Percentiles rank a stretch among this genome's conserved stretches.
Evolutionary conservation across 2,113 vertebrate genomes (phyloP).

Genomic region (Damaliscus lunatus): DNA sequence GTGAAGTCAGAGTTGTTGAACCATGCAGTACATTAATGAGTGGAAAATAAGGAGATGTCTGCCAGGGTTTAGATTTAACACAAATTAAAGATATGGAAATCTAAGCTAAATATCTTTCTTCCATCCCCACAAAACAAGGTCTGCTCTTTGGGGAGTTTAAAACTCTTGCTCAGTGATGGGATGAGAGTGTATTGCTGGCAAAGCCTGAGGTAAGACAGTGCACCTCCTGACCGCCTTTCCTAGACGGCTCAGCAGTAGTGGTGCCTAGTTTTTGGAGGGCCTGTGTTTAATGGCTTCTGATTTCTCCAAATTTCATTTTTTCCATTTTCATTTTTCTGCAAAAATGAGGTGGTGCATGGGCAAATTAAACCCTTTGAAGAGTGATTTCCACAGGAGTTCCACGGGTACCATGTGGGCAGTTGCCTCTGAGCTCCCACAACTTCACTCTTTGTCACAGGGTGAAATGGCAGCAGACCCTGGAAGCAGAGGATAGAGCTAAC

Average conservation of each 20-base stretch:
- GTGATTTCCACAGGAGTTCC: background rate
- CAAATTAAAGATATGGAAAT: slow-evolving; percentile 10
- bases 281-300: background rate
- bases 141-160: background rate
- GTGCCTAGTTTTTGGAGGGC: background rate
- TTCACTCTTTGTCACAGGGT: background rate
- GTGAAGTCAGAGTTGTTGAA: background rate
- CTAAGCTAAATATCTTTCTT: background rate
- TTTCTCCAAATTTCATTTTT: background rate
- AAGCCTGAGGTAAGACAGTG: background rate
- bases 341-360: background rate
- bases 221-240: background rate
- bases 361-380: background rate
- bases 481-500: background rate
- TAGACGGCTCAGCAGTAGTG: rapidly evolving
- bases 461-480: background rate
- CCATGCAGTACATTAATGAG: background rate
- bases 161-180: background rate
- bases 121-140: background rate
- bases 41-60: slow-evolving; percentile 20
- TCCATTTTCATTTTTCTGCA: background rate
- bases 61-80: slow-evolving; percentile 1
- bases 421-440: background rate
- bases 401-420: background rate
- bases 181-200: background rate